These are phyloP conservation scores for Lutjanus erythropterus DNA, from an alignment of 2,113 vertebrate species.

Conservation along the genomic window DNA sequence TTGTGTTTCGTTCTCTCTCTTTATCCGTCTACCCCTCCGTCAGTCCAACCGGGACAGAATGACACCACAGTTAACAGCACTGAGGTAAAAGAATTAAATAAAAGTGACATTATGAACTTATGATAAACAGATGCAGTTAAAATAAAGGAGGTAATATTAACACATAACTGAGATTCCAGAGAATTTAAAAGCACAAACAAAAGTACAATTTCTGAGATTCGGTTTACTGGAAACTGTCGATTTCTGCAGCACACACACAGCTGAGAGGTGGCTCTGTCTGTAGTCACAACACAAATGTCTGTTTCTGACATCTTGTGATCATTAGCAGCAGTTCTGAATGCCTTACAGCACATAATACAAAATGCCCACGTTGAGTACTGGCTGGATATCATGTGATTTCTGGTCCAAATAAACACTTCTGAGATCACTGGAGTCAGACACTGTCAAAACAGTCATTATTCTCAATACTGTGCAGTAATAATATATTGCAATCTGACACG, in stretches of 20 bases:
- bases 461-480: conserved; percentile 58
- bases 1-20: conserved; percentile 67
- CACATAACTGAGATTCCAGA: neutral
- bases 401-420: conserved; percentile 10
- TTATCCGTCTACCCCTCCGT: conserved; percentile 15
- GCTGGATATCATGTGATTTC: conserved; percentile 10
- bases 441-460: neutral
- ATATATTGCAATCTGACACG: conserved; percentile 12
- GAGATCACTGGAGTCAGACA: neutral
- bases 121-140: neutral
- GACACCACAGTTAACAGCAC: conserved; percentile 15
- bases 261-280: neutral
- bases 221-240: neutral
- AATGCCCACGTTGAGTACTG: conserved; percentile 22
- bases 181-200: conserved; percentile 3
- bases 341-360: conserved; percentile 27
- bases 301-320: conserved; percentile 20
- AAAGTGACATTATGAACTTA: neutral
- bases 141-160: neutral
- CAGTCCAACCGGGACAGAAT: neutral
- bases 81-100: neutral
- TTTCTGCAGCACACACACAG: neutral
- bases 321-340: conserved; percentile 55
- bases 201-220: neutral
- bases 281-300: conserved; percentile 28